These are phyloP conservation scores for Mesorhabditis spiculigera DNA, from an alignment of 2,888 invertebrate genomes.

Conservation along the genomic window DNA sequence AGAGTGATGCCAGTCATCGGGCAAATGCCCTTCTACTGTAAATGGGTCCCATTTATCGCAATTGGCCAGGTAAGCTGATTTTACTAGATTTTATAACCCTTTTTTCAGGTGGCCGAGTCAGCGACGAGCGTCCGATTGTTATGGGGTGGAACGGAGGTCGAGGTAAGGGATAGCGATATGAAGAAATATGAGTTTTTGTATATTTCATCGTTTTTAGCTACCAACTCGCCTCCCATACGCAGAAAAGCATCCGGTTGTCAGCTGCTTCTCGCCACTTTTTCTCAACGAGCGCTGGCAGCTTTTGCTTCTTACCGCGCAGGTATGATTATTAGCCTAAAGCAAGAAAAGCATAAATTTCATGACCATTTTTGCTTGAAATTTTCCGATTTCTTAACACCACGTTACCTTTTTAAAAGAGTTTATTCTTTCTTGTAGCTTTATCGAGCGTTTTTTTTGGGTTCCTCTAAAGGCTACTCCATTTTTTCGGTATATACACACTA, in stretches of 20 bases:
- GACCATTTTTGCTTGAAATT: neutral
- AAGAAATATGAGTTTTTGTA: neutral
- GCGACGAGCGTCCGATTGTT: neutral
- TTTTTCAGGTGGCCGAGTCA: neutral
- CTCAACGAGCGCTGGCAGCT: conserved; percentile 54
- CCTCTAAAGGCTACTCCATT: too few relatives aligned
- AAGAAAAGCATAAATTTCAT: neutral
- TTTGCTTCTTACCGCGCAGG: conserved; percentile 38
- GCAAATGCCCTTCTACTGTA: conserved; percentile 34
- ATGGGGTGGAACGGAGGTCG: neutral
- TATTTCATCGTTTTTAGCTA: neutral
- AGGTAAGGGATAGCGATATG: neutral
- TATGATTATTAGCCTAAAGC: neutral
- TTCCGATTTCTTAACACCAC: too few relatives aligned
- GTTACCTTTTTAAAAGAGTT: neutral
- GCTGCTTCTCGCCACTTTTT: conserved; percentile 52
- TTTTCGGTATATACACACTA: conserved; percentile 47
- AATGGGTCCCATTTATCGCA: conserved; percentile 36
- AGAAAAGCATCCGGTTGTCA: conserved; percentile 32
- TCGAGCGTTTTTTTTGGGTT: neutral
- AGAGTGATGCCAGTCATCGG: conserved; percentile 30
- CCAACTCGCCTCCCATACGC: neutral
- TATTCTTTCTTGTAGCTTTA: neutral
- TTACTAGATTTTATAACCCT: neutral
- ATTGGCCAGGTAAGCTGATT: conserved; percentile 20